Evolutionary conservation across 2,888 invertebrate genomes (phyloP).

Genomic region (Podabrus alpinus): DNA sequence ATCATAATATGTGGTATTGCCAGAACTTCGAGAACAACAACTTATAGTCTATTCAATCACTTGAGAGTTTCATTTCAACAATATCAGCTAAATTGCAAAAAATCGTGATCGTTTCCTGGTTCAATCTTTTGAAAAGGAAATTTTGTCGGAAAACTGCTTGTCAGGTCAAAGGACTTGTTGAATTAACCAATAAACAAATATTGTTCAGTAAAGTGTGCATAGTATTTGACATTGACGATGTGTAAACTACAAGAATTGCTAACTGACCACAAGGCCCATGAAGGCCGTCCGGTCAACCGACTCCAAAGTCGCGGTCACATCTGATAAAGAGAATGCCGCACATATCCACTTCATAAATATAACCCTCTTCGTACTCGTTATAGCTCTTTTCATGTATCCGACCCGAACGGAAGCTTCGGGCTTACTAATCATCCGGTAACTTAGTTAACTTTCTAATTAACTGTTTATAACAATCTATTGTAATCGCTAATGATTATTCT

Average conservation of each 20-base stretch:
- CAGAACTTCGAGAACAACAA: neutral
- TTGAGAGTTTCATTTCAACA: constrained; percentile 4
- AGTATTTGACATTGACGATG: neutral
- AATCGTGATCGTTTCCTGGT: neutral
- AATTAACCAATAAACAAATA: neutral
- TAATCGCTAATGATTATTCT: neutral
- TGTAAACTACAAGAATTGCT: constrained; percentile 3
- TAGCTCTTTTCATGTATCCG: constrained; percentile 41
- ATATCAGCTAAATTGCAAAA: constrained; percentile 9
- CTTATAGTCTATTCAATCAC: constrained; percentile 3
- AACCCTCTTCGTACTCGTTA: constrained; percentile 41
- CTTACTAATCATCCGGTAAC: constrained; percentile 13
- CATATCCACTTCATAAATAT: constrained; percentile 45
- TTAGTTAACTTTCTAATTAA: constrained; percentile 14
- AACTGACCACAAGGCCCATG: constrained; percentile 40
- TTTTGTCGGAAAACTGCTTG: neutral
- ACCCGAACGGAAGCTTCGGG: constrained; percentile 28
- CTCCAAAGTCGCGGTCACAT: constrained; percentile 38
- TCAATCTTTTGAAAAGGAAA: neutral
- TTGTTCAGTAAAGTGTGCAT: neutral
- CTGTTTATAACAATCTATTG: neutral
- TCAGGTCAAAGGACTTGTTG: neutral
- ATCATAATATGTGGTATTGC: neutral
- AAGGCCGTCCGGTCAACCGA: constrained; percentile 43
- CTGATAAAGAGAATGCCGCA: constrained; percentile 43